Conservation (phyloP, 2,113 vertebrate species). For the Paralichthys olivaceus region DNA sequence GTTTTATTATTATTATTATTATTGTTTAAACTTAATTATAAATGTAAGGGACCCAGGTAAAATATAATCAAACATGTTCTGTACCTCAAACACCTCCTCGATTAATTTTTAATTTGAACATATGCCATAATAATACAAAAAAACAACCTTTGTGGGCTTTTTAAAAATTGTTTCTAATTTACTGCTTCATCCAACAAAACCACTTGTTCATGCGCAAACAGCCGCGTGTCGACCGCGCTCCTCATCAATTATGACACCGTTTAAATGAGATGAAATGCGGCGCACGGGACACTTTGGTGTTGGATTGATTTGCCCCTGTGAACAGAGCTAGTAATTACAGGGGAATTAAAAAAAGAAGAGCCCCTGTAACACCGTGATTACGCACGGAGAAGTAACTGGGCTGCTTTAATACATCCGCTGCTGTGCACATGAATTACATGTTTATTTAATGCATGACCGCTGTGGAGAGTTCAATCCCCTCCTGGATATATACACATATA, state of each 20-base stretch:
- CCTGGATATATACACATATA: background rate
- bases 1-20: slow-evolving; percentile 23
- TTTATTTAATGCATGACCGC: slow-evolving; percentile 26
- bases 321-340: slow-evolving; percentile 62
- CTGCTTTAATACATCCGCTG: slow-evolving; percentile 37
- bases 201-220: slow-evolving; percentile 57
- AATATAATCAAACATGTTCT: background rate
- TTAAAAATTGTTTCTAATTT: slow-evolving; percentile 25
- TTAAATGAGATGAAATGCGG: slow-evolving; percentile 43
- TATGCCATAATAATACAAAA: slow-evolving; percentile 7
- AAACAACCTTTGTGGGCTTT: background rate
- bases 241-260: slow-evolving; percentile 57
- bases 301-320: slow-evolving; percentile 52
- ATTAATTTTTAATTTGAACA: slow-evolving; percentile 1
- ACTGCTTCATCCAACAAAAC: slow-evolving; percentile 26
- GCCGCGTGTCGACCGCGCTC: slow-evolving; percentile 16
- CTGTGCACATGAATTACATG: slow-evolving; percentile 47
- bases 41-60: no score
- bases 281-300: slow-evolving; percentile 17
- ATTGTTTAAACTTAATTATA: background rate
- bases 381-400: slow-evolving; percentile 35
- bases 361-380: slow-evolving; percentile 53
- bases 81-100: background rate
- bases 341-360: slow-evolving; percentile 57
- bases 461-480: slow-evolving; percentile 31